These are phyloP conservation scores for Coracopsis vasa DNA, from an alignment of 2,113 vertebrate genomes.

Conservation along the genomic window DNA sequence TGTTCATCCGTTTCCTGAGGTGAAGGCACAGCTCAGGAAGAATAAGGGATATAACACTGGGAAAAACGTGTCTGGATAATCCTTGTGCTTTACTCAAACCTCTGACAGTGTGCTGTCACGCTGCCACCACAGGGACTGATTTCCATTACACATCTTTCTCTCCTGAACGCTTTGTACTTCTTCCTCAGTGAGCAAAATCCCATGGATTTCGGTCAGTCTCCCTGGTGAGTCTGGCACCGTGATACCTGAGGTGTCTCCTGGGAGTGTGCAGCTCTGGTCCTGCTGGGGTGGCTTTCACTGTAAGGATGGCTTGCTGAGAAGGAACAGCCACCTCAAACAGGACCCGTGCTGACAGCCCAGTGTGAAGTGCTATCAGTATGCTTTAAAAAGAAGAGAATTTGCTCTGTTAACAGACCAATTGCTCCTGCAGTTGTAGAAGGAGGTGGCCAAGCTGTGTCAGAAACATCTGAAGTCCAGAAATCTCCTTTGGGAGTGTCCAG, in stretches of 20 bases:
- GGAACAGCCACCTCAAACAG: background rate
- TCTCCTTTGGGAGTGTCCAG: background rate
- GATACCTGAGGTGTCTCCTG: background rate
- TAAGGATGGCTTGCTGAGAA: background rate
- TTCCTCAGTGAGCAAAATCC: background rate
- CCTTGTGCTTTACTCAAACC: background rate
- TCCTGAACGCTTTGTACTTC: background rate
- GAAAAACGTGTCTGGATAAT: background rate
- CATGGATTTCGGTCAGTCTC: background rate
- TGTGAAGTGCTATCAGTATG: too few species aligned
- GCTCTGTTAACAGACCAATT: background rate
- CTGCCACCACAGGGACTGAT: background rate
- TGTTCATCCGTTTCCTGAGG: rapidly evolving
- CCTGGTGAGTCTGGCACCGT: background rate
- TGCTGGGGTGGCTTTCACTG: background rate
- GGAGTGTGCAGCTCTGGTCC: rapidly evolving
- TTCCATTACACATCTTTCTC: background rate
- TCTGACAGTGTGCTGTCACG: background rate
- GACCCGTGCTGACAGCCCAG: background rate
- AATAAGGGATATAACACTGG: background rate
- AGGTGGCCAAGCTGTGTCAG: background rate
- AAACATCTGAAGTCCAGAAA: background rate
- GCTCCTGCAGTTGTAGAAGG: background rate
- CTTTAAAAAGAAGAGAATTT: background rate
- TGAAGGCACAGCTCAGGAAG: background rate